phyloP scores from a whole-genome alignment of 2,797 vertebrate species.

The Molossus molossus region DNA sequence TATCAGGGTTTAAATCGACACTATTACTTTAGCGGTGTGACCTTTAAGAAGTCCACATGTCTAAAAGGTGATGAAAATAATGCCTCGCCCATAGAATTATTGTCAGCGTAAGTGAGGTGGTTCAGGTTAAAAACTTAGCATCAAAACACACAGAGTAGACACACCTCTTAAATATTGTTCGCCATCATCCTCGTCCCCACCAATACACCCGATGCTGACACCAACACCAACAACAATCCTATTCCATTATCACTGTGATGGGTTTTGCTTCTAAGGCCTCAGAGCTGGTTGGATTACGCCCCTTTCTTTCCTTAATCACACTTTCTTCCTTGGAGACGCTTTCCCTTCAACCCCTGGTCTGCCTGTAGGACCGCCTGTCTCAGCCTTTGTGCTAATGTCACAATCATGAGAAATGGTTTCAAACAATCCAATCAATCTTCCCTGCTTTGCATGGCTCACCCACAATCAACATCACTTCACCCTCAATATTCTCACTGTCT shows the following conservation, averaged over 20 bases:
- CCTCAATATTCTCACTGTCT: not conserved
- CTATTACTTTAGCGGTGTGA: not conserved
- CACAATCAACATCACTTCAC: not conserved
- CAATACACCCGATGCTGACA: too few species aligned
- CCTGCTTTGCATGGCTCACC: not conserved
- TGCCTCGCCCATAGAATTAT: not conserved
- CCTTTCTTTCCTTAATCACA: not conserved
- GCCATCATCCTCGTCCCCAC: not conserved
- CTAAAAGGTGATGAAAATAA: not conserved
- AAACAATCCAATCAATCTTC: conserved; percentile 34
- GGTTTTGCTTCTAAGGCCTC: not conserved
- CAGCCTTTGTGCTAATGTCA: not conserved
- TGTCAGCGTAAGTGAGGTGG: not conserved
- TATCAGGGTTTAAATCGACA: not conserved
- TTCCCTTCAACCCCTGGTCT: not conserved
- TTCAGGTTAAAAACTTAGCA: not conserved
- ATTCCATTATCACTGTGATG: not conserved
- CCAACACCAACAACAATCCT: not conserved
- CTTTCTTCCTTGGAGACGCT: not conserved
- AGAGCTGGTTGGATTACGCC: not conserved
- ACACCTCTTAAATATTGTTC: not conserved
- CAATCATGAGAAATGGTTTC: not conserved
- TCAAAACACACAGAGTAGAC: not conserved
- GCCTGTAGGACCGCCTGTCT: not conserved
- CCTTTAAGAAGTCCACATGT: not conserved